Evolutionary conservation across 2,888 invertebrate species (phyloP).

Genomic region (Spodoptera exigua): DNA sequence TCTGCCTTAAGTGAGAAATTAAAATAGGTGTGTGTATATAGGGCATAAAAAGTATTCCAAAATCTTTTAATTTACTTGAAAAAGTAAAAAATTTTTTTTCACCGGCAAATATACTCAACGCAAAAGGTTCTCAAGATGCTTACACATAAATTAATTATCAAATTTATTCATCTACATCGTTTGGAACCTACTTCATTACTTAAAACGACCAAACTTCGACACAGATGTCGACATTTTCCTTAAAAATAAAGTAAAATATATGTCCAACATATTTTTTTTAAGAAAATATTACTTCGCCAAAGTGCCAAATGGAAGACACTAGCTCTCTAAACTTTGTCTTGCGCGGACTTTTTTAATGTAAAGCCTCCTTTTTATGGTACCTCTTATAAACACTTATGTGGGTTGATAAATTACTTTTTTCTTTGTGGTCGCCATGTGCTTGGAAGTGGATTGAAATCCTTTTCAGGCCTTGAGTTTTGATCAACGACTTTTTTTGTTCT

Average conservation of each 20-base stretch:
- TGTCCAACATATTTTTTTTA: slow-evolving; percentile 7
- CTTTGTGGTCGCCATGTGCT: slow-evolving; percentile 40
- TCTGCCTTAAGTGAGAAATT: no score
- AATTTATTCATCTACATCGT: no score
- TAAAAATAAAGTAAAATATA: background rate
- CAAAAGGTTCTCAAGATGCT: no score
- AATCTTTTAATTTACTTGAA: no score
- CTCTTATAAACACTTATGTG: slow-evolving; percentile 53
- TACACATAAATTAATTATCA: no score
- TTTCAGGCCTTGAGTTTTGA: slow-evolving; percentile 24
- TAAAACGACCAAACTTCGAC: no score
- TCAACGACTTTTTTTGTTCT: slow-evolving; percentile 20
- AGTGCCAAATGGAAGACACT: slow-evolving; percentile 20
- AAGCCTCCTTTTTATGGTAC: slow-evolving; percentile 33
- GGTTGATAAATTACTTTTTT: slow-evolving; percentile 57
- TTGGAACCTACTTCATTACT: no score
- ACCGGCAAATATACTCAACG: no score
- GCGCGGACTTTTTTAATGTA: slow-evolving; percentile 38
- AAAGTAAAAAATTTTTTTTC: no score
- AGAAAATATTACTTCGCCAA: slow-evolving; percentile 2
- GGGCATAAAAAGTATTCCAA: no score
- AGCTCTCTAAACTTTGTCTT: slow-evolving; percentile 41
- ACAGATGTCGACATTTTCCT: background rate
- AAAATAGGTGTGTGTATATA: no score
- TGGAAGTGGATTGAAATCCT: slow-evolving; percentile 45